These are phyloP conservation scores for Lasioglossum morio DNA, from an alignment of 2,888 invertebrate species.

Conservation along the genomic window DNA sequence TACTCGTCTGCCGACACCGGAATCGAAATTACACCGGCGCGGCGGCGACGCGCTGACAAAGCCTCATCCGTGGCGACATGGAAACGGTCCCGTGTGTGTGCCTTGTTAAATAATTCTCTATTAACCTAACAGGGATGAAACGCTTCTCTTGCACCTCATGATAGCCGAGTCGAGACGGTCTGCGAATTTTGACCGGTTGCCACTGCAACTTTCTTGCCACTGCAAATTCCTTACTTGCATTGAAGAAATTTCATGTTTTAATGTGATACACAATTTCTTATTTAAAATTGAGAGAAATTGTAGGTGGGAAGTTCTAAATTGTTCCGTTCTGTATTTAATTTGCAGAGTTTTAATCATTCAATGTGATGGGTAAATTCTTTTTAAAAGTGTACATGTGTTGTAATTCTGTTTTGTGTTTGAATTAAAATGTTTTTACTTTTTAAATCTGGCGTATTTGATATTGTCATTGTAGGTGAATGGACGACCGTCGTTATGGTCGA, in stretches of 20 bases:
- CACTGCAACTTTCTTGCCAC: not conserved
- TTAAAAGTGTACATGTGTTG: not conserved
- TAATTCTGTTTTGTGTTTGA: not conserved
- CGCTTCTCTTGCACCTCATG: not conserved
- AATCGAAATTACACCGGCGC: conserved; percentile 56
- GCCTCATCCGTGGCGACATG: conserved; percentile 35
- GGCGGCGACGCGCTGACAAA: conserved; percentile 41
- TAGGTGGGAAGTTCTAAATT: too few relatives aligned
- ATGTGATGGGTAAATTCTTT: not conserved
- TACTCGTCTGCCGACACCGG: conserved; percentile 10
- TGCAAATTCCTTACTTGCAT: not conserved
- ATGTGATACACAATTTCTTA: not conserved
- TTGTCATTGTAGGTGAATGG: not conserved
- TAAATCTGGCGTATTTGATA: not conserved
- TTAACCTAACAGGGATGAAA: conserved; percentile 31
- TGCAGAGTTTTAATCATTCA: not conserved
- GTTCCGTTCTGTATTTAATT: not conserved
- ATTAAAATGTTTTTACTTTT: not conserved
- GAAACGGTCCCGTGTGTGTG: conserved; percentile 20
- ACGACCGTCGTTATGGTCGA: not conserved
- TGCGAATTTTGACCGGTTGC: not conserved
- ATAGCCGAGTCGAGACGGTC: not conserved
- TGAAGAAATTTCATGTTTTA: not conserved
- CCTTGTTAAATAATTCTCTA: conserved; percentile 53
- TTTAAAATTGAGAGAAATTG: not conserved